Evolutionary conservation across 2,888 invertebrate genomes (phyloP), one percentile per base, ranked within the genome.

Genomic region (Harpagoxenus sublaevis): DNA sequence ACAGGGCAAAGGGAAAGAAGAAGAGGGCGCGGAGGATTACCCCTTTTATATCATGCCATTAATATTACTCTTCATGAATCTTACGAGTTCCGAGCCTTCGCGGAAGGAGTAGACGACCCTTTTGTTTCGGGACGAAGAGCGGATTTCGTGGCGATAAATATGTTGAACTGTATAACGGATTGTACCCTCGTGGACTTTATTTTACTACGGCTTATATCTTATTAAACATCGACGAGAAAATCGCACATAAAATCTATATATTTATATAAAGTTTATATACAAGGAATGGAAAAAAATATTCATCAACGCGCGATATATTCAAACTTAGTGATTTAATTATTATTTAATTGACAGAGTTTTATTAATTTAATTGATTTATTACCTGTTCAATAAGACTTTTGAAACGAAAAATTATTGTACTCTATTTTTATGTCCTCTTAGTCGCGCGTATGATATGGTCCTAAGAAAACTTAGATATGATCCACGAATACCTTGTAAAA

Each of bases 11-110:
- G 68, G 71, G 4, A 45, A 23, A n/a, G 62, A 78, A 85, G 79
- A 81, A 84, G 83, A 81, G 66, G 83, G 85, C 71, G 62, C 51
- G 48, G 12, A 53, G 88, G 91, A 91, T 90, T 90, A 90, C 88
- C 87, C 88, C 88, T 78, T 91, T 90, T 91, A 90, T 89, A 91
- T 88, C 89, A 86, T 60, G 89, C 92, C 91, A 92, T 92, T 91
- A 92, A 92, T 92, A 92, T 92, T 92, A 89, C 92, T 92, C 92
- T 91, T 90, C 88, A 87, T 89, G 84, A 92, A 91, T 91, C 87
- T 90, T 83, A 42, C 70, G 39, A 65, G 51, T 15, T 51, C 75
- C 23, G 63, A 60, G 35, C 78, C 5, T 66, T 35, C 48, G 39
- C 71, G 57, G 23, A 45, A 71, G 28, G n/a, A 15, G 48, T 39